Evolutionary conservation across 2,888 invertebrate genomes (phyloP), one percentile per base, ranked within the genome.

Genomic region (Litoditis marina): DNA sequence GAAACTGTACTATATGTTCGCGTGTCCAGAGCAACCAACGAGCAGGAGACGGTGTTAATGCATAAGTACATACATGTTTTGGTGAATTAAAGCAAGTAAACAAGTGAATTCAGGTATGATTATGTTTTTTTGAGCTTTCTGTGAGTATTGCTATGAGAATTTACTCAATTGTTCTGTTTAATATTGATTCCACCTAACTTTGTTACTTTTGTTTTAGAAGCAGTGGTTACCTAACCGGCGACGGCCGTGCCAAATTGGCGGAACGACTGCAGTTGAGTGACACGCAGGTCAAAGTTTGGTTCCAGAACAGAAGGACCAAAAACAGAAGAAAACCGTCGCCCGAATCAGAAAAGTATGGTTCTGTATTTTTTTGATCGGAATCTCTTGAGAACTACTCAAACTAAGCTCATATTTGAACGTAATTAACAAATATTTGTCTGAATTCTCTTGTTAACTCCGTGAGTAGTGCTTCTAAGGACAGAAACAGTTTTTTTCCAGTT

Each of bases 231-330:
- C 59, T 79, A 13, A 74, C 72, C 11, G 79, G 78, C 7, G 58
- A 60, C 0, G 70, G 69, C 4, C 54, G 79, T 22, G 61, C 59
- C 1, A 65, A 70, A 52, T 58, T 79, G 19, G 79, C 79, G 5
- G 62, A 61, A 28, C 54, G 50, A 1, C 50, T 79, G 3, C 65
- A 65, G 8, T 62, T 79, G 13, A 73, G 71, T 44, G 79, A 79
- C 32, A 79, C 78, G 4, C 79, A 79, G 70, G 71, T 79, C 25
- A 79, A 79, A 60, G 79, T 79, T 16, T 79, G 79, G 79, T 79
- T 77, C 44, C 79, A 79, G 55, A 79, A 79, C 36, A 65, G 78
- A 22, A 58, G 79, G 39, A 79, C 78, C 1, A 79, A 79, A 55
- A 66, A 69, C 36, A 77, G 76, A 56, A 57, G 66, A 47, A 63